These are phyloP conservation scores for Nerophis ophidion DNA, from an alignment of 2,113 vertebrate genomes.

Conservation along the genomic window DNA sequence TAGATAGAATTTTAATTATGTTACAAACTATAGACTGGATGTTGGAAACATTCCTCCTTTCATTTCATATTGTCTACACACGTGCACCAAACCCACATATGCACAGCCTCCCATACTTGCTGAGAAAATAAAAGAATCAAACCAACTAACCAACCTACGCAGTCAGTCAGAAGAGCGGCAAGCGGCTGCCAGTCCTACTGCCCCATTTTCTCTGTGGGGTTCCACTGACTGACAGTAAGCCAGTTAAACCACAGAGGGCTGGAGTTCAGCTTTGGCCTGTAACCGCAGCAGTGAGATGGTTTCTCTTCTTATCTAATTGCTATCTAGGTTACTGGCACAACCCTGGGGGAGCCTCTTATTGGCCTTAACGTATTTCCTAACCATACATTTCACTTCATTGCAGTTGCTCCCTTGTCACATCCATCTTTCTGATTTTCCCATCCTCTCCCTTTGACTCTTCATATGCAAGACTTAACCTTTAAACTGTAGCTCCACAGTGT, in stretches of 20 bases:
- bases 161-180: constrained; percentile 24
- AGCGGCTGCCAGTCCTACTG: constrained; percentile 34
- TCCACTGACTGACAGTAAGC: constrained; percentile 38
- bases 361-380: constrained; percentile 1
- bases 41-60: too few relatives aligned
- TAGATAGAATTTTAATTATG: not conserved
- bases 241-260: constrained; percentile 32
- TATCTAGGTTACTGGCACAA: constrained; percentile 57
- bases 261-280: constrained; percentile 35
- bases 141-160: constrained; percentile 55
- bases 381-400: constrained; percentile 13
- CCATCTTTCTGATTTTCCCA: constrained; percentile 2
- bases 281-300: constrained; percentile 32
- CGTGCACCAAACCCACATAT: constrained; percentile 23
- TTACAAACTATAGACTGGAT: too few relatives aligned
- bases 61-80: constrained; percentile 7
- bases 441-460: not conserved
- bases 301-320: constrained; percentile 31
- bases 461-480: constrained; percentile 10
- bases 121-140: constrained; percentile 24
- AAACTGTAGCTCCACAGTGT: constrained; percentile 8
- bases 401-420: constrained; percentile 6
- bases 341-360: constrained; percentile 23
- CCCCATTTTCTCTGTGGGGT: constrained; percentile 35
- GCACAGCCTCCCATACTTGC: constrained; percentile 6